phyloP scores from a whole-genome alignment of 2,888 invertebrate genomes.

The Labia minor region DNA sequence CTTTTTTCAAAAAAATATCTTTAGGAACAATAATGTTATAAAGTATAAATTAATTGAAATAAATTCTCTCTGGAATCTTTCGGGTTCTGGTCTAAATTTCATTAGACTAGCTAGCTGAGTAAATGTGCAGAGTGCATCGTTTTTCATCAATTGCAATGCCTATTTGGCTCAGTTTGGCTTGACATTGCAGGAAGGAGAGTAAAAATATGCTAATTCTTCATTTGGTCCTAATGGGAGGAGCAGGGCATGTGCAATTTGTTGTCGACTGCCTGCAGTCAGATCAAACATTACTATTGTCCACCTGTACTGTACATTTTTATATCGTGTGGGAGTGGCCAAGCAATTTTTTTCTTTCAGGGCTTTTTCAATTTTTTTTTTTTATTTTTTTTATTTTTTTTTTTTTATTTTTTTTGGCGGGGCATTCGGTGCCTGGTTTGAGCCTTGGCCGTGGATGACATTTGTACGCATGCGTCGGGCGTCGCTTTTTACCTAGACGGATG shows the following conservation, averaged over 20 bases:
- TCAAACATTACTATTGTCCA: conserved; percentile 4
- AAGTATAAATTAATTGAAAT: too few relatives aligned
- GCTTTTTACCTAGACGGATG: conserved; percentile 7
- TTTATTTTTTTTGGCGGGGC: neutral
- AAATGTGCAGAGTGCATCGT: conserved; percentile 2
- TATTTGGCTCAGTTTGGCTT: neutral
- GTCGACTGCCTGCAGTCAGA: conserved; percentile 8
- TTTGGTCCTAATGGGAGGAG: conserved; percentile 8
- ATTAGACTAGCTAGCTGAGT: too few relatives aligned
- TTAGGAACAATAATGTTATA: too few relatives aligned
- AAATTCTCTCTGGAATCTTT: too few relatives aligned
- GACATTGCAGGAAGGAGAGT: conserved; percentile 4
- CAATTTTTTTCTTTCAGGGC: neutral
- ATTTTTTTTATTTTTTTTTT: neutral
- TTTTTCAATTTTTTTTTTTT: neutral
- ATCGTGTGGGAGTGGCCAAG: conserved; percentile 5
- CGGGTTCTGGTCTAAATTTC: too few relatives aligned
- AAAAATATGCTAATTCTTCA: conserved; percentile 13
- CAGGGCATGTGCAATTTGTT: conserved; percentile 13
- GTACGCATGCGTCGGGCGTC: neutral
- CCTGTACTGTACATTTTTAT: conserved; percentile 8
- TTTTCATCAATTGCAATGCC: conserved; percentile 6
- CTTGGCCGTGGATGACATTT: neutral
- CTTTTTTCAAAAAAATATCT: too few relatives aligned
- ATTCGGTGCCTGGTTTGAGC: neutral